Percentiles rank a stretch among this genome's conserved stretches.
phyloP scores from a whole-genome alignment of 2,797 vertebrate genomes.

The Tenualosa ilisha region DNA sequence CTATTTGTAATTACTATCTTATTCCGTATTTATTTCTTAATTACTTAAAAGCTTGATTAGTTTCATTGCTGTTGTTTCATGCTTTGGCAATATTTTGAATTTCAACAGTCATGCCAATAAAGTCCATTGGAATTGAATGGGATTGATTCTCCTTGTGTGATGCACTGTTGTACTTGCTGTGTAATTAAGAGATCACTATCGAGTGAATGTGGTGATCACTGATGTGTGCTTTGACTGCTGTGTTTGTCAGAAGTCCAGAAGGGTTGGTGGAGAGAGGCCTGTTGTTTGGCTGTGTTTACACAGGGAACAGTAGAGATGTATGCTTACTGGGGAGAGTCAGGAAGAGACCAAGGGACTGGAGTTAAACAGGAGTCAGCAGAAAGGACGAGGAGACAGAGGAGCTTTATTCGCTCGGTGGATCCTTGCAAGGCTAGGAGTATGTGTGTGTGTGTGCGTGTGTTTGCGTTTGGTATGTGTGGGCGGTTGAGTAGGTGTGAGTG shows the following conservation, averaged over 20 bases:
- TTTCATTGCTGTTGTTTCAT: no score
- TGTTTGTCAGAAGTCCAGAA: background rate
- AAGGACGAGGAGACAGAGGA: no score
- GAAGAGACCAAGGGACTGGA: no score
- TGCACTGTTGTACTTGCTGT: background rate
- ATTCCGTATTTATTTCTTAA: no score
- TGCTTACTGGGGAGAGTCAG: background rate
- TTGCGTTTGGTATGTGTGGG: no score
- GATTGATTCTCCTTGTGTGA: background rate
- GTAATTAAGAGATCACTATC: background rate
- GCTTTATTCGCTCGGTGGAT: background rate
- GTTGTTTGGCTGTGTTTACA: background rate
- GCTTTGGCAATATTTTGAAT: no score
- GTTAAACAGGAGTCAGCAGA: no score
- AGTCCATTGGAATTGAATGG: background rate
- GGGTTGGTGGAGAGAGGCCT: background rate
- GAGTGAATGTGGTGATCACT: background rate
- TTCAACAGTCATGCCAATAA: no score
- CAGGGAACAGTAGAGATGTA: background rate
- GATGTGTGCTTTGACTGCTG: background rate
- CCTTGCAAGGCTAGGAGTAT: no score
- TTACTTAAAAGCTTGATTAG: no score
- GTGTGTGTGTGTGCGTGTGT: background rate
- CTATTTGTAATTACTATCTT: no score
- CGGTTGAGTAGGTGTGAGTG: no score